These are phyloP conservation scores for Tupaia chinensis DNA, from an alignment of 2,113 vertebrate species.

Conservation along the genomic window DNA sequence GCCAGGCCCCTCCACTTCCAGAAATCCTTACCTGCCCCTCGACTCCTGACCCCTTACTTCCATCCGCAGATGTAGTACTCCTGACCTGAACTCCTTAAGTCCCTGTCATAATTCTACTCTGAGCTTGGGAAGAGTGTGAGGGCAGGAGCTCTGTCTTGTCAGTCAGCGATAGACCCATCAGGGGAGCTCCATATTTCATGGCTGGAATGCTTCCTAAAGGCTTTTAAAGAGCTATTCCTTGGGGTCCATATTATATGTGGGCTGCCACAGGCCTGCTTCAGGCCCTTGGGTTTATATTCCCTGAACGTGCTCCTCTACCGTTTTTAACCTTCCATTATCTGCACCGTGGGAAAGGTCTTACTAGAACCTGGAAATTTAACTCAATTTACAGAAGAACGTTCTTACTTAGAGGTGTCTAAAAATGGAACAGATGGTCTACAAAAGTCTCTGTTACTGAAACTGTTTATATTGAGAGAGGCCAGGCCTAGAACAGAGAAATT, in stretches of 20 bases:
- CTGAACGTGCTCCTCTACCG: neutral
- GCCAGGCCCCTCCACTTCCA: neutral
- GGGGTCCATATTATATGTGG: neutral
- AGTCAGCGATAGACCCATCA: neutral
- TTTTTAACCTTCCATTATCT: conserved; percentile 6
- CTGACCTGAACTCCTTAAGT: neutral
- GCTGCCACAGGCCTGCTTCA: neutral
- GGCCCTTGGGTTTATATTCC: neutral
- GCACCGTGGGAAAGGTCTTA: neutral
- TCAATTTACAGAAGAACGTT: conserved; percentile 2
- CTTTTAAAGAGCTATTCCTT: neutral
- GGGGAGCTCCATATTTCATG: neutral
- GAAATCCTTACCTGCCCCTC: neutral
- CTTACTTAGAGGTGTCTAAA: neutral
- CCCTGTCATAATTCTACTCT: neutral
- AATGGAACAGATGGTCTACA: neutral
- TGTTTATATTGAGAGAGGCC: neutral
- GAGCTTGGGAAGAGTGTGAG: neutral
- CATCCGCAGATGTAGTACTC: neutral
- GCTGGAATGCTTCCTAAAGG: neutral
- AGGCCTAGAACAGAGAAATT: neutral
- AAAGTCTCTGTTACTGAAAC: neutral
- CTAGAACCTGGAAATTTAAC: neutral
- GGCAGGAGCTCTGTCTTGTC: neutral
- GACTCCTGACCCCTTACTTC: neutral